phyloP scores from a whole-genome alignment of 2,888 invertebrate species.

The Notodonta dromedarius region DNA sequence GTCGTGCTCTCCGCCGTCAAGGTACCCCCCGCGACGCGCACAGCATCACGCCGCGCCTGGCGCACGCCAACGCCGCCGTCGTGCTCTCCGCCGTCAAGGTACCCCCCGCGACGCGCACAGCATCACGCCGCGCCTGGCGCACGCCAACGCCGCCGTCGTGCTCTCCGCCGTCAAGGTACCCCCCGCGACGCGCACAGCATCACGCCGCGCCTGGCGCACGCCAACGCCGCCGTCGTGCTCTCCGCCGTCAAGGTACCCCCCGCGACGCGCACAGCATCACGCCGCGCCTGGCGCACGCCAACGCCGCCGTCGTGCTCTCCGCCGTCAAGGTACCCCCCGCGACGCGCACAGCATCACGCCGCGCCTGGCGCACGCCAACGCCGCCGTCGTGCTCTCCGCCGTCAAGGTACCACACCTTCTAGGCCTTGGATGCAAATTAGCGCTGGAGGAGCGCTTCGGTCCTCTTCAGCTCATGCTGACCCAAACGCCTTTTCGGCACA shows the following conservation, averaged over 20 bases:
- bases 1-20: constrained; percentile 99
- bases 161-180: constrained; percentile 97
- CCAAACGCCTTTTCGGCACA: no score
- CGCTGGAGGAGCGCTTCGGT: no score
- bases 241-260: constrained; percentile 96
- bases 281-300: constrained; percentile 98
- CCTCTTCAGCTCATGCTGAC: no score
- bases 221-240: constrained; percentile 99
- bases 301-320: constrained; percentile 99
- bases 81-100: constrained; percentile 99
- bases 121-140: constrained; percentile 98
- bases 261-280: constrained; percentile 99
- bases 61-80: constrained; percentile 99
- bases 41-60: constrained; percentile 97
- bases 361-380: constrained; percentile 98
- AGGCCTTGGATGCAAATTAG: no score
- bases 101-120: constrained; percentile 95
- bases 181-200: constrained; percentile 97
- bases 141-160: constrained; percentile 99
- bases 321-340: constrained; percentile 92
- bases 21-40: constrained; percentile 95
- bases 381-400: constrained; percentile 98
- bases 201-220: constrained; percentile 98
- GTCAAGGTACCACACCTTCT: constrained; percentile 89
- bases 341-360: constrained; percentile 83